Conservation (phyloP, 2,113 vertebrate genomes). For the Macquaria ambigua region DNA sequence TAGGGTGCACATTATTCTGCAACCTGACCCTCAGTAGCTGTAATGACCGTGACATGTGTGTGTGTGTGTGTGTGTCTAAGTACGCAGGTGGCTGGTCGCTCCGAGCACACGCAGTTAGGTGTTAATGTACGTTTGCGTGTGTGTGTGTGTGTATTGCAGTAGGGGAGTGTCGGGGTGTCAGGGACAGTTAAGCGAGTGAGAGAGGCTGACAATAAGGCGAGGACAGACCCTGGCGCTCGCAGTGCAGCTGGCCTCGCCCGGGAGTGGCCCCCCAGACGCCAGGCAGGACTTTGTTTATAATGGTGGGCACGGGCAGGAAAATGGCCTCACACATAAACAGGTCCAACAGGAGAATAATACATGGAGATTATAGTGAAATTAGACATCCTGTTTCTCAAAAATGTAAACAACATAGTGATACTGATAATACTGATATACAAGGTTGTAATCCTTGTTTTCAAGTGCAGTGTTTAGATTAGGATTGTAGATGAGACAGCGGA, state of each 20-base stretch:
- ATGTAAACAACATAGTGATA: neutral
- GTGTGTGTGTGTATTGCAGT: conserved; percentile 29
- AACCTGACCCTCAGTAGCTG: conserved; percentile 64
- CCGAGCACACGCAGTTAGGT: conserved; percentile 32
- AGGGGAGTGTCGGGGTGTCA: conserved; percentile 32
- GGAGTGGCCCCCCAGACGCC: conserved; percentile 22
- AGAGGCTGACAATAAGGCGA: conserved; percentile 63
- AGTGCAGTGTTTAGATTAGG: neutral
- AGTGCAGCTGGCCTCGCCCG: conserved; percentile 55
- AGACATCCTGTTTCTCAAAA: neutral
- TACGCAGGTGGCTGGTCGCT: conserved; percentile 51
- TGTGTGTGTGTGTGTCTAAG: conserved; percentile 12
- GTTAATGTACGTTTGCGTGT: conserved; percentile 38
- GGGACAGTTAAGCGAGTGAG: conserved; percentile 52
- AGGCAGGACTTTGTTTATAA: conserved; percentile 20
- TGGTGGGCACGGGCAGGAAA: conserved; percentile 11
- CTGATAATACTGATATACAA: neutral
- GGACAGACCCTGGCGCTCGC: conserved; percentile 38
- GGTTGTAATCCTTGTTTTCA: neutral
- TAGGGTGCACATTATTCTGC: conserved; percentile 54
- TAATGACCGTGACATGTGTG: conserved; percentile 32
- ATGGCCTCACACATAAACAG: conserved; percentile 50
- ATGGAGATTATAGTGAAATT: neutral
- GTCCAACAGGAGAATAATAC: conserved; percentile 6
- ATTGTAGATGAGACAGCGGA: neutral